phyloP scores from a whole-genome alignment of 1,140 invertebrate species.

The Bombus picipes region DNA sequence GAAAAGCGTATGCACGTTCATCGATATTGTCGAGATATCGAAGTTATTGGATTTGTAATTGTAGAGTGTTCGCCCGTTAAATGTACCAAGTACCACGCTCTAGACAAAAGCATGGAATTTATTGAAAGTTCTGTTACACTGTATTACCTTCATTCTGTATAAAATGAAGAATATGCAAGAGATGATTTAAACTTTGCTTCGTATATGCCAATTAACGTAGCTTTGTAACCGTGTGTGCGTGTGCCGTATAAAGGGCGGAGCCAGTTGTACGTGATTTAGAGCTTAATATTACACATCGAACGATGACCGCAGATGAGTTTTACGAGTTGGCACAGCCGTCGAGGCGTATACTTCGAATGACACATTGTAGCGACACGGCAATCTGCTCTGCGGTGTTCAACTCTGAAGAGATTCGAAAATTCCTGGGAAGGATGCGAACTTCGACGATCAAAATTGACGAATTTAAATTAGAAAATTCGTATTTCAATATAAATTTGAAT shows the following conservation, averaged over 20 bases:
- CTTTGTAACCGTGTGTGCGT: conserved; percentile 7
- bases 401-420: background rate
- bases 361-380: conserved; percentile 62
- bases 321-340: conserved; percentile 77
- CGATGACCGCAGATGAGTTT: conserved; percentile 80
- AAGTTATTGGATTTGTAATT: too few relatives aligned
- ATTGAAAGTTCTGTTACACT: too few relatives aligned
- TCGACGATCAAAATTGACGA: background rate
- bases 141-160: too few relatives aligned
- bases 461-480: background rate
- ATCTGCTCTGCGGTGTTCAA: background rate
- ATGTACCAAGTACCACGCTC: too few relatives aligned
- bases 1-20: too few relatives aligned
- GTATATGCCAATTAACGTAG: background rate
- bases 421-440: rapidly evolving
- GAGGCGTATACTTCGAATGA: conserved; percentile 69
- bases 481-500: background rate
- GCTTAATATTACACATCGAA: conserved; percentile 42
- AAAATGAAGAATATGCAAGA: background rate
- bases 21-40: too few relatives aligned
- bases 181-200: background rate
- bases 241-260: conserved; percentile 14
- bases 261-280: conserved; percentile 33
- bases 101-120: too few relatives aligned
- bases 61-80: too few relatives aligned